Evolutionary conservation across 2,113 vertebrate species (phyloP).

Genomic region (Lonchura striata): DNA sequence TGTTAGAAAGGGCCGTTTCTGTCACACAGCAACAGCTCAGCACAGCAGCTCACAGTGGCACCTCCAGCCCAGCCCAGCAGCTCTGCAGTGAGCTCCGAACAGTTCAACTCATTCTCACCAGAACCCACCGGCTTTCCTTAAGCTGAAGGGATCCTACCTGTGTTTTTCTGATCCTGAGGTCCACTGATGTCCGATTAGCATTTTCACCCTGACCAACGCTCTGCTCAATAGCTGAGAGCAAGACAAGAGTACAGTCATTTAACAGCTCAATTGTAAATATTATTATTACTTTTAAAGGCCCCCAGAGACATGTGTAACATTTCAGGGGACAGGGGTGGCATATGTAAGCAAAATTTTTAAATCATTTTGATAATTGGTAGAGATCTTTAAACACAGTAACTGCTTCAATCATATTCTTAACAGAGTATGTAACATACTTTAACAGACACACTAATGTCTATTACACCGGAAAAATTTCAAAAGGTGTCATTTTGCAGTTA

Average conservation of each 20-base stretch:
- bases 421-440: no score
- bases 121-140: accelerated
- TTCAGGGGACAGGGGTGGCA: background rate
- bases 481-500: background rate
- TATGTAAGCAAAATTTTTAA: background rate
- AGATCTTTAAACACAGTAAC: background rate
- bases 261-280: background rate
- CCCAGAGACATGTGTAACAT: background rate
- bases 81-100: background rate
- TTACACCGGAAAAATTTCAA: background rate
- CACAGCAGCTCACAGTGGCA: background rate
- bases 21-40: background rate
- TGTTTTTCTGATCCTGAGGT: slow-evolving; percentile 90
- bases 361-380: background rate
- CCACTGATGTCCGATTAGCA: slow-evolving; percentile 77
- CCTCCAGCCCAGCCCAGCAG: background rate
- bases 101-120: accelerated
- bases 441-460: background rate
- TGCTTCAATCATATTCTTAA: background rate
- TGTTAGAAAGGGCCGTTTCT: background rate
- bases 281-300: background rate
- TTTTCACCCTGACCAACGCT: slow-evolving; percentile 81
- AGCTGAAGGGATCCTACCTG: slow-evolving; percentile 77
- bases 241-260: background rate
- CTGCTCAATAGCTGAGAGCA: slow-evolving; percentile 84